Percentiles rank a stretch among this genome's conserved stretches.
Conservation (phyloP, 2,888 invertebrate genomes). For the Brachypterus glaber region DNA sequence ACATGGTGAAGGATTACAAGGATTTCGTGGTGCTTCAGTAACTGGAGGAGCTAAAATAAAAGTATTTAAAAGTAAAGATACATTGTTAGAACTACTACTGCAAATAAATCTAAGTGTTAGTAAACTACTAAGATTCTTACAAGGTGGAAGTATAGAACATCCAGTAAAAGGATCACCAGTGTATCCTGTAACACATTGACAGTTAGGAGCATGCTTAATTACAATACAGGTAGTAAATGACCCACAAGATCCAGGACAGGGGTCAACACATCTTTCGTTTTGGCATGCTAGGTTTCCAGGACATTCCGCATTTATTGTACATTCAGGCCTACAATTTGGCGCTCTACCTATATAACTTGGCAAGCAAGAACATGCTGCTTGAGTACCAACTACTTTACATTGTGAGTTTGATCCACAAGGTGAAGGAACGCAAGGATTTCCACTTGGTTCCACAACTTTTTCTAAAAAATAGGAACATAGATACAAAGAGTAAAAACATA, state of each 20-base stretch:
- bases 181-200: constrained; percentile 64
- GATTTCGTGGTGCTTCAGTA: constrained; percentile 42
- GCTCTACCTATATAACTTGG: constrained; percentile 52
- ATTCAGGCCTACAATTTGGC: constrained; percentile 58
- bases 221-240: constrained; percentile 64
- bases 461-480: constrained; percentile 17
- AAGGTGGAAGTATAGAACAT: constrained; percentile 46
- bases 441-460: constrained; percentile 26
- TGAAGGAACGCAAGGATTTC: constrained; percentile 54
- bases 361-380: constrained; percentile 51
- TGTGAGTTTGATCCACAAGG: constrained; percentile 56
- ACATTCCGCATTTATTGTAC: constrained; percentile 64
- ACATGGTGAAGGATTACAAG: constrained; percentile 58
- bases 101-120: constrained; percentile 6
- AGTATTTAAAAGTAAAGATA: constrained; percentile 9
- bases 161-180: constrained; percentile 56
- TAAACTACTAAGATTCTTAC: constrained; percentile 42
- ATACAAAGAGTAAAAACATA: constrained; percentile 14
- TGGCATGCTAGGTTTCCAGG: constrained; percentile 66
- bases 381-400: constrained; percentile 48
- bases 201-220: constrained; percentile 67
- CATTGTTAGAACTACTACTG: constrained; percentile 3
- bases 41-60: constrained; percentile 42
- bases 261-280: constrained; percentile 67
- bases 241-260: constrained; percentile 71